Percentiles rank a stretch among this genome's conserved stretches.
Conservation (phyloP, 2,888 invertebrate genomes). For the Patella depressa region DNA sequence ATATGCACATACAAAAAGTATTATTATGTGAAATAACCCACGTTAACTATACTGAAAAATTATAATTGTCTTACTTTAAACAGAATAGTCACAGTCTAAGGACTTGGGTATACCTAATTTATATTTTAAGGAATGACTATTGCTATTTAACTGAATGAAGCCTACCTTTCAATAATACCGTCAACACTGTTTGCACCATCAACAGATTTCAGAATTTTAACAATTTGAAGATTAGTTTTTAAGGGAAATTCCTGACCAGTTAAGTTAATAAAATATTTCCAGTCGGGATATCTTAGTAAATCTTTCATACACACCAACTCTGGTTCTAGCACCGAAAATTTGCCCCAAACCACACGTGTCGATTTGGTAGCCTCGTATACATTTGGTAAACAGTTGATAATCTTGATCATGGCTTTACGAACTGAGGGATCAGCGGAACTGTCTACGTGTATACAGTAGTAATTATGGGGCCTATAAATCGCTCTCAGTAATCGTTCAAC, state of each 20-base stretch:
- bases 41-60: too few relatives aligned
- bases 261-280: conserved; percentile 23
- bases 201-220: conserved; percentile 11
- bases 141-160: neutral
- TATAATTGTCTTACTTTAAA: neutral
- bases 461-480: conserved; percentile 20
- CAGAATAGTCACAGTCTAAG: neutral
- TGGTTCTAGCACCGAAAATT: conserved; percentile 13
- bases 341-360: conserved; percentile 10
- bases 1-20: too few relatives aligned
- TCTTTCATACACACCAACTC: conserved; percentile 21
- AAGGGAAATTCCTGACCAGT: conserved; percentile 19
- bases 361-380: conserved; percentile 1
- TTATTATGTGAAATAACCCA: too few relatives aligned
- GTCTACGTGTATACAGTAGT: conserved; percentile 23
- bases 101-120: neutral
- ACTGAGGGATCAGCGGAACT: neutral
- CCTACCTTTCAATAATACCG: conserved; percentile 8
- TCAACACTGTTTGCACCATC: conserved; percentile 19
- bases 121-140: neutral
- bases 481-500: conserved; percentile 18
- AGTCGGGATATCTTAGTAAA: conserved; percentile 6
- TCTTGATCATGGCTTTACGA: neutral
- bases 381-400: conserved; percentile 10
- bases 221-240: conserved; percentile 20